phyloP scores from a whole-genome alignment of 2,797 vertebrate species.

The Sebastes trivittatus region DNA sequence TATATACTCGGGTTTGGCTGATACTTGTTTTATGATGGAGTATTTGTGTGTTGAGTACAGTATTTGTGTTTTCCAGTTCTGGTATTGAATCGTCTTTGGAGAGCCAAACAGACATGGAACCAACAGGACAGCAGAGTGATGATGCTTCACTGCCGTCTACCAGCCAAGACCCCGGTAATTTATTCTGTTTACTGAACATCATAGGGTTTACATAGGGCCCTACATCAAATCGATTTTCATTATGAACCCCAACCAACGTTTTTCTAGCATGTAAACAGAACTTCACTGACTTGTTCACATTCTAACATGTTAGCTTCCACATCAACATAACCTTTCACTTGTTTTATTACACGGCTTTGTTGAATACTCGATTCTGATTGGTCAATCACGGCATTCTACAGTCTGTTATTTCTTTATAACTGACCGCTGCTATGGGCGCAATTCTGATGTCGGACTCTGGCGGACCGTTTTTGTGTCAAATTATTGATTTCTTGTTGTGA shows the following conservation, averaged over 20 bases:
- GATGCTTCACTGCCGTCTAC: slow-evolving; percentile 93
- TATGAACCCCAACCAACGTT: background rate
- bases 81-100: slow-evolving; percentile 89
- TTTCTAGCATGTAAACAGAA: background rate
- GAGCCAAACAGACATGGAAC: slow-evolving; percentile 88
- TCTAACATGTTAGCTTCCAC: background rate
- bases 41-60: background rate
- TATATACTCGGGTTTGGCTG: no score
- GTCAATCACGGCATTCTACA: no score
- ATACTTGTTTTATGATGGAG: background rate
- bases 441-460: no score
- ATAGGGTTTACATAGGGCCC: no score
- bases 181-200: background rate
- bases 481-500: no score
- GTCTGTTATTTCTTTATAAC: no score
- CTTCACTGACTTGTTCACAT: background rate
- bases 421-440: no score
- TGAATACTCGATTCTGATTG: no score
- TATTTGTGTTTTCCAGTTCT: slow-evolving; percentile 57
- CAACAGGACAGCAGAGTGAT: slow-evolving; percentile 87
- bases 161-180: slow-evolving; percentile 93
- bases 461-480: no score
- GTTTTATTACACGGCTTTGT: background rate
- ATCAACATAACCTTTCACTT: background rate
- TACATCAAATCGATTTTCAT: background rate